Conservation (phyloP, 2,888 invertebrate species). For the Archips xylosteana region DNA sequence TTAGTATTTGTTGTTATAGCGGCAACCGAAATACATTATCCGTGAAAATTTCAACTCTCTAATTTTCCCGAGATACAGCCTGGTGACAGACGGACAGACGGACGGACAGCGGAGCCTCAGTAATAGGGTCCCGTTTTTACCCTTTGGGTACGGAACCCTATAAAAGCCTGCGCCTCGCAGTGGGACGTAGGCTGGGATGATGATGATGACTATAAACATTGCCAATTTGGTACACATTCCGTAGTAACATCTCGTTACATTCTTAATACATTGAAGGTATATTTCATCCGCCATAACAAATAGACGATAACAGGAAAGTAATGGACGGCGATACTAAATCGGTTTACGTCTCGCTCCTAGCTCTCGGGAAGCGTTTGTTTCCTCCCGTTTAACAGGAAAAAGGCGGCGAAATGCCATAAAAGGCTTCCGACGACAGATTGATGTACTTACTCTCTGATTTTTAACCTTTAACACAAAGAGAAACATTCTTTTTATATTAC, state of each 20-base stretch:
- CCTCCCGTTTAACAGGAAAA: conserved; percentile 16
- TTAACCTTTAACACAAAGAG: not conserved
- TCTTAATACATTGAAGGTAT: not conserved
- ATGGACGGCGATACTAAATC: not conserved
- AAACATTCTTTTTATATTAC: too few species aligned
- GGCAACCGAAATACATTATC: too few species aligned
- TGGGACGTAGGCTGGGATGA: too few species aligned
- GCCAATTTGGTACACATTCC: not conserved
- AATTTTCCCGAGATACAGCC: too few species aligned
- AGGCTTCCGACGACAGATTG: conserved; percentile 1
- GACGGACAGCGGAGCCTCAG: too few species aligned
- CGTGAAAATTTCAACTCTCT: too few species aligned
- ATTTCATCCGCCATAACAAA: not conserved
- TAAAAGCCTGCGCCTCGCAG: too few species aligned
- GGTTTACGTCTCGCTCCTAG: not conserved
- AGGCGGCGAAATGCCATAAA: conserved; percentile 13
- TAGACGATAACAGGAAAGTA: not conserved
- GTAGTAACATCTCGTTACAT: not conserved
- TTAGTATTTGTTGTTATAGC: too few species aligned
- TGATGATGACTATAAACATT: too few species aligned
- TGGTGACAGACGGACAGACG: too few species aligned
- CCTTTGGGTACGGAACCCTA: too few species aligned
- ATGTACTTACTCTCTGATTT: not conserved
- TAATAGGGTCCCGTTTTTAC: too few species aligned
- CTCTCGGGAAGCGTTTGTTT: conserved; percentile 4